Evolutionary conservation across 2,113 vertebrate species (phyloP).

Genomic region (Coreoperca whiteheadi): DNA sequence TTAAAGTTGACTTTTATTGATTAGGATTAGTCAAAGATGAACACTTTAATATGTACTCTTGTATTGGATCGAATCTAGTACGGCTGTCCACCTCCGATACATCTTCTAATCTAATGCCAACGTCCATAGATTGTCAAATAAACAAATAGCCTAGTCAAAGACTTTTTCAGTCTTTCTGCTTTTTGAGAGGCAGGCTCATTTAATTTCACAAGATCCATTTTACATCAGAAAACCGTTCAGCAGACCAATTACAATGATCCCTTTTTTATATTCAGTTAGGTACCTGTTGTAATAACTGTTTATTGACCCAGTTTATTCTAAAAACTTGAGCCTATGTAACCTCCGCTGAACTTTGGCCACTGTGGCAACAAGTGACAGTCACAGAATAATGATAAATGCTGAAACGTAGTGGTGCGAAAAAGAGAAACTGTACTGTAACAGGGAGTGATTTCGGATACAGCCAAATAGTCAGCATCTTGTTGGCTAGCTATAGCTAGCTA

Average conservation of each 20-base stretch:
- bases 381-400: slow-evolving; percentile 17
- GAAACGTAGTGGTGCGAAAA: not conserved
- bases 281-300: slow-evolving; percentile 3
- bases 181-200: not conserved
- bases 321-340: not conserved
- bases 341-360: not conserved
- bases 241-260: slow-evolving; percentile 9
- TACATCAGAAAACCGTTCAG: not conserved
- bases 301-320: slow-evolving; percentile 22
- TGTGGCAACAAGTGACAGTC: not conserved
- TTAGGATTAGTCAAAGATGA: slow-evolving; percentile 40
- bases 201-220: slow-evolving; percentile 16
- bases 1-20: slow-evolving; percentile 58
- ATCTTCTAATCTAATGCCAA: slow-evolving; percentile 22
- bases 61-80: slow-evolving; percentile 28
- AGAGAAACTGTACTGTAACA: not conserved
- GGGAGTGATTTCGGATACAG: not conserved
- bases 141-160: slow-evolving; percentile 8
- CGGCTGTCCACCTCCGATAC: slow-evolving; percentile 12
- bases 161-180: slow-evolving; percentile 10
- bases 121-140: slow-evolving; percentile 19
- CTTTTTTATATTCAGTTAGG: slow-evolving; percentile 10
- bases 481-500: not conserved
- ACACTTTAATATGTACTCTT: slow-evolving; percentile 21
- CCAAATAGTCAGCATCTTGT: not conserved